A percentile compares a stretch with the other conserved stretches of the same genome.
Conservation (phyloP, 2,888 invertebrate species). For the Pachycephus smyrnensis region DNA sequence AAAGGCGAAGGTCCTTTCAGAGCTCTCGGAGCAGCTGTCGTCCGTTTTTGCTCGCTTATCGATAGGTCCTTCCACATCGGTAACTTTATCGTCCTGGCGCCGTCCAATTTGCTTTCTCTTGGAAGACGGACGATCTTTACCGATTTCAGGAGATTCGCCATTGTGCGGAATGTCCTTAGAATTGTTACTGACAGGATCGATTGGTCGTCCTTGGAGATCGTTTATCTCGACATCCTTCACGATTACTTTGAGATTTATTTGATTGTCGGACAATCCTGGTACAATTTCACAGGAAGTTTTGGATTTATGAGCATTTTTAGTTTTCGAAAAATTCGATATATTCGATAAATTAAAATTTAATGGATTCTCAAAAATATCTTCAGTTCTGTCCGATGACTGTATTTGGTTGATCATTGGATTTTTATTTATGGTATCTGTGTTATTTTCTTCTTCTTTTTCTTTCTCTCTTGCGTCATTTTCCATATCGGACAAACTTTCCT, state of each 20-base stretch:
- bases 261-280: not conserved
- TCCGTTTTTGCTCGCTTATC: slow-evolving; percentile 22
- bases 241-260: not conserved
- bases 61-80: slow-evolving; percentile 14
- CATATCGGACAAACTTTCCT: not conserved
- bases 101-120: not conserved
- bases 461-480: not conserved
- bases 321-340: not conserved
- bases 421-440: too few species aligned
- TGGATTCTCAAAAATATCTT: too few species aligned
- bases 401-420: too few species aligned
- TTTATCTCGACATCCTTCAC: not conserved
- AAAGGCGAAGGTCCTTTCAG: slow-evolving; percentile 34
- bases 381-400: too few species aligned
- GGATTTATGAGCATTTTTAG: not conserved
- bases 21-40: slow-evolving; percentile 30
- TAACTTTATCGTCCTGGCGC: not conserved
- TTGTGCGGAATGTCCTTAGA: not conserved
- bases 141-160: not conserved
- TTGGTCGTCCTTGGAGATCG: not conserved
- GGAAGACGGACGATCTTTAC: not conserved
- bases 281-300: not conserved
- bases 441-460: not conserved
- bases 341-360: too few species aligned
- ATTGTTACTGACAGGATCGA: not conserved